Conservation (phyloP, 2,113 vertebrate species). For the Notechis scutatus region DNA sequence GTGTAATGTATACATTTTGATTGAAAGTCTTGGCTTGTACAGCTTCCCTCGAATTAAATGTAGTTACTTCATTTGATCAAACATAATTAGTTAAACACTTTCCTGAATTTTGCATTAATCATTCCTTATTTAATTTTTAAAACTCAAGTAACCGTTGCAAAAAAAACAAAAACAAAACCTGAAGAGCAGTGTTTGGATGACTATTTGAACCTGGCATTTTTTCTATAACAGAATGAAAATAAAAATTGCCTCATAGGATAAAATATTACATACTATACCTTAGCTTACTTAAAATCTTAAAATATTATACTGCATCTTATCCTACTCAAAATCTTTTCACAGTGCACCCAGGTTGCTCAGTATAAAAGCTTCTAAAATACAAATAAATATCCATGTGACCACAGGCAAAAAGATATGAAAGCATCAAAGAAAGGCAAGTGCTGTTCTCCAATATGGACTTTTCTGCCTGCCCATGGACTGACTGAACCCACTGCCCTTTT, state of each 20-base stretch:
- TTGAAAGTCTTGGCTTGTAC: neutral
- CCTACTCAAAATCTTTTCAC: conserved; percentile 1
- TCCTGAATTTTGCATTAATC: neutral
- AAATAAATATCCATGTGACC: neutral
- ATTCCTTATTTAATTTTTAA: neutral
- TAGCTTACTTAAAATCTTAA: neutral
- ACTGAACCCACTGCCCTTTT: neutral
- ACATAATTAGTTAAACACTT: neutral
- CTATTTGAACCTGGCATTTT: neutral
- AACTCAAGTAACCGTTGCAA: neutral
- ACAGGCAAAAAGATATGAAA: conserved; percentile 30
- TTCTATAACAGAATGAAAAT: neutral
- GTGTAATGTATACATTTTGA: neutral
- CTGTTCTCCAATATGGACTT: neutral
- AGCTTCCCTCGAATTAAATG: neutral
- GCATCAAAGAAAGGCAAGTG: neutral
- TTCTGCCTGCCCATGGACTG: conserved; percentile 9
- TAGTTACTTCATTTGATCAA: neutral
- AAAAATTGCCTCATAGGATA: neutral
- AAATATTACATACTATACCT: neutral
- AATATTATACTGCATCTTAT: conserved; percentile 9
- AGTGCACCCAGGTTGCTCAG: neutral
- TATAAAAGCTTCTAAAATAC: neutral
- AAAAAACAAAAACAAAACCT: neutral
- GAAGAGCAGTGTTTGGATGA: neutral